Percentiles rank a stretch among this genome's conserved stretches.
phyloP scores from a whole-genome alignment of 2,113 vertebrate genomes.

The Tylochromis polylepis region DNA sequence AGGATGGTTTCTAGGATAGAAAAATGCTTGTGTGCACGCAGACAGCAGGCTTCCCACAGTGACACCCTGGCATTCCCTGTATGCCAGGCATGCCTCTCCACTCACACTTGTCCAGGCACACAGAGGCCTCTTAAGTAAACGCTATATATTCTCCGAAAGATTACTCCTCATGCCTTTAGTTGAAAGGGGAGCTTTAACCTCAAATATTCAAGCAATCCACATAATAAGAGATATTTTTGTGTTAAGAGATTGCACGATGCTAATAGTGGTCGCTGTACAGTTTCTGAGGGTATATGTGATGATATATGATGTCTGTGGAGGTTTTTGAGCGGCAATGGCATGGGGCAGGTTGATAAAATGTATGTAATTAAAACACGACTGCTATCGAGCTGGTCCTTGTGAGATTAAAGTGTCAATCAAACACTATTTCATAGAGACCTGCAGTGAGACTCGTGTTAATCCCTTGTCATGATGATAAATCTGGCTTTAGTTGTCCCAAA shows the following conservation, averaged over 20 bases:
- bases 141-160: slow-evolving; percentile 26
- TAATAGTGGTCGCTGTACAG: background rate
- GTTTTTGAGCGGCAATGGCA: background rate
- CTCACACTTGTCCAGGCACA: slow-evolving; percentile 47
- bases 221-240: background rate
- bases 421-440: background rate
- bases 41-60: slow-evolving; percentile 38
- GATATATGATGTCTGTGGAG: background rate
- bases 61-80: slow-evolving; percentile 49
- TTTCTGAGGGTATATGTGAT: background rate
- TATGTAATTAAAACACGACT: background rate
- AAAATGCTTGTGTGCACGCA: background rate
- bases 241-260: background rate
- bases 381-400: background rate
- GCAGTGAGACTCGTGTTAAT: background rate
- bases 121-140: slow-evolving; percentile 41
- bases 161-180: background rate
- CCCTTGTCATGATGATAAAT: background rate
- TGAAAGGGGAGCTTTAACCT: background rate
- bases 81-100: slow-evolving; percentile 51
- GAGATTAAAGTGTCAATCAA: background rate
- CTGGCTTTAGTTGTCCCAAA: background rate
- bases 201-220: background rate
- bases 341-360: background rate
- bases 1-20: slow-evolving; percentile 39